Base-by-base conservation (phyloP, 2,797 vertebrate genomes). In the Urosaurus nigricauda region DNA sequence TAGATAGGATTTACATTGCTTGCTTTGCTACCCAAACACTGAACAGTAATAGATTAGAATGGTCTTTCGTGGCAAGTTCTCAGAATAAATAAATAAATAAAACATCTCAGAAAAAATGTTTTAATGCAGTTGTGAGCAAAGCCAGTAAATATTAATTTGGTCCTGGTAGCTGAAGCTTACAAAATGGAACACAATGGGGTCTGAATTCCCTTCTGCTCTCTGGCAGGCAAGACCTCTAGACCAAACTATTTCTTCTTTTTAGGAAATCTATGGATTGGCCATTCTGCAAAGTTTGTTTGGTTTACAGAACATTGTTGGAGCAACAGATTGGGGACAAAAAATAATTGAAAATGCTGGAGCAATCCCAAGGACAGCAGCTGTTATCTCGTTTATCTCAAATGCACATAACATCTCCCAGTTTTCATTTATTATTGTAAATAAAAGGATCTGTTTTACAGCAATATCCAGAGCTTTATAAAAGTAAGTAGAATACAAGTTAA, bases 11-110 rank as follows among this genome's bases (percentile, higher is more conserved):
- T 43, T 11, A 5, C 3, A 79, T 21, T 81, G 47, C 1, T 21
- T 21, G 81, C 81, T 90, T 92, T 87, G 32, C 60, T 73, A 88
- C 74, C 43, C 3, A 89, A 87, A 86, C 70, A 73, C 21, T 12
- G 43, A 63, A 74, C 40, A 40, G 83, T 68, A 88, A 93, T 77
- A 82, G 77, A 77, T 87, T 81, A 86, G 85, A 37, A 74, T 84
- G 2, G 2, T 0, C 83, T 80, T 84, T 83, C 88, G 82, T 0
- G 1, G 65, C 85, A 83, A 1, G 77, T 0, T 0, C 71, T 11
- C 75, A 89, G 37, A 26, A 26, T 47, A 40, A 35, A n/a, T 14
- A 70, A 21, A 79, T 73, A 53, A 68, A 68, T 8, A 32, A 68
- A 9, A 7, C 63, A 68, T 17, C 53, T 56, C 12, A 56, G 17